phyloP scores from a whole-genome alignment of 2,797 vertebrate genomes.

The Molossus molossus region DNA sequence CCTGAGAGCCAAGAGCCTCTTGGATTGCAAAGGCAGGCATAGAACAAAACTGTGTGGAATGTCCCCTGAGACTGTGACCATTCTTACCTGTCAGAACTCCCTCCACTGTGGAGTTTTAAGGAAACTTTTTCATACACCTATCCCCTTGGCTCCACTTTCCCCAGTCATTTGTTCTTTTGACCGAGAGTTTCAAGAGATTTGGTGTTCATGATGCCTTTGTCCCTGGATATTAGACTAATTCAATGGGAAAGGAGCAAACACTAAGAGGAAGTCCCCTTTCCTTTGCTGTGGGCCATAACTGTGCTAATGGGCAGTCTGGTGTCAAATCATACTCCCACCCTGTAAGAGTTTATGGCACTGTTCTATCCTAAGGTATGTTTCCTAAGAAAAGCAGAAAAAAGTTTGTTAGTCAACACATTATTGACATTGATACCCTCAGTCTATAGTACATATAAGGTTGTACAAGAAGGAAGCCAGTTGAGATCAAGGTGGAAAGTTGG shows the following conservation, averaged over 20 bases:
- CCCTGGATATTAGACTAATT: neutral
- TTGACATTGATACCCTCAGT: neutral
- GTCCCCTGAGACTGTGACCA: neutral
- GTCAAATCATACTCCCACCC: neutral
- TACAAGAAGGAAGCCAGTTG: slow-evolving; percentile 34
- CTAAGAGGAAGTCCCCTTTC: slow-evolving; percentile 35
- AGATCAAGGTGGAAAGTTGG: slow-evolving; percentile 56
- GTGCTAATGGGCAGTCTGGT: neutral
- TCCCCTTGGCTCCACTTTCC: neutral
- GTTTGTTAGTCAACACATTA: slow-evolving; percentile 42
- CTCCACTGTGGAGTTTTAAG: neutral
- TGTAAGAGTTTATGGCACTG: slow-evolving; percentile 45
- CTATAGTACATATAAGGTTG: neutral
- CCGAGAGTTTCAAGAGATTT: neutral
- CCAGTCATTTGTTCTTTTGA: slow-evolving; percentile 38
- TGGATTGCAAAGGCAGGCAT: neutral
- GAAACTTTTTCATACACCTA: neutral
- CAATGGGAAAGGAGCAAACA: slow-evolving; percentile 14
- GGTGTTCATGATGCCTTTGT: slow-evolving; percentile 12
- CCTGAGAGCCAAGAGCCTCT: neutral
- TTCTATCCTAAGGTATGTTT: slow-evolving; percentile 29
- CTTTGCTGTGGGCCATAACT: neutral
- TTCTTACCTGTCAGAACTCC: slow-evolving; percentile 13
- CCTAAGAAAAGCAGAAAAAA: slow-evolving; percentile 45
- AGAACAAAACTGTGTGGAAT: neutral